Evolutionary conservation across 2,113 vertebrate genomes (phyloP).

Genomic region (Siniperca knerii): DNA sequence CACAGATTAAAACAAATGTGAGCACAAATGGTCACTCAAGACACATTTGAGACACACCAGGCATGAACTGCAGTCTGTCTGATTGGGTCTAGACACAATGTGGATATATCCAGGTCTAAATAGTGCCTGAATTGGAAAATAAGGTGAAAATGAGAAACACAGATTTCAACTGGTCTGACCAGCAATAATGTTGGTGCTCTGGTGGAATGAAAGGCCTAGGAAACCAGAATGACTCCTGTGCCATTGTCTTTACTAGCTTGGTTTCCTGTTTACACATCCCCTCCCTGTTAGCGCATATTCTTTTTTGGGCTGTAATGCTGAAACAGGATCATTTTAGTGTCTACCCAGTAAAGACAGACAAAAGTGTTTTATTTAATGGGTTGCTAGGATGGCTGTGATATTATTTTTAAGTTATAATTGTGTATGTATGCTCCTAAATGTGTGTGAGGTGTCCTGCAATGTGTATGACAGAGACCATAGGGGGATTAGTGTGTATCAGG

Average conservation of each 20-base stretch:
- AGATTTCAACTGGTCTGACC: constrained; percentile 21
- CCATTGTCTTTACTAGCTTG: constrained; percentile 68
- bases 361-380: constrained; percentile 3
- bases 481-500: constrained; percentile 19
- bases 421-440: neutral
- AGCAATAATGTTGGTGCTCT: constrained; percentile 12
- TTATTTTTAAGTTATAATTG: neutral
- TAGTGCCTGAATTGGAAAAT: neutral
- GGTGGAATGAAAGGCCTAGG: constrained; percentile 31
- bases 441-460: neutral
- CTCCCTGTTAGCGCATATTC: constrained; percentile 68
- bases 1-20: constrained; percentile 18
- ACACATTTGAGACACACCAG: neutral
- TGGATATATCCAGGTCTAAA: neutral
- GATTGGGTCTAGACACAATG: neutral
- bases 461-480: neutral
- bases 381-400: neutral
- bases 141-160: neutral
- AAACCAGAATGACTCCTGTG: constrained; percentile 53
- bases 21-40: neutral
- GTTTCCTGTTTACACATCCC: constrained; percentile 77
- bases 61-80: constrained; percentile 18
- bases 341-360: neutral
- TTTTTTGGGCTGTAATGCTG: constrained; percentile 47
- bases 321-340: constrained; percentile 39